These are phyloP conservation scores for Catharus fuscescens DNA, from an alignment of 2,113 vertebrate species.

Conservation along the genomic window DNA sequence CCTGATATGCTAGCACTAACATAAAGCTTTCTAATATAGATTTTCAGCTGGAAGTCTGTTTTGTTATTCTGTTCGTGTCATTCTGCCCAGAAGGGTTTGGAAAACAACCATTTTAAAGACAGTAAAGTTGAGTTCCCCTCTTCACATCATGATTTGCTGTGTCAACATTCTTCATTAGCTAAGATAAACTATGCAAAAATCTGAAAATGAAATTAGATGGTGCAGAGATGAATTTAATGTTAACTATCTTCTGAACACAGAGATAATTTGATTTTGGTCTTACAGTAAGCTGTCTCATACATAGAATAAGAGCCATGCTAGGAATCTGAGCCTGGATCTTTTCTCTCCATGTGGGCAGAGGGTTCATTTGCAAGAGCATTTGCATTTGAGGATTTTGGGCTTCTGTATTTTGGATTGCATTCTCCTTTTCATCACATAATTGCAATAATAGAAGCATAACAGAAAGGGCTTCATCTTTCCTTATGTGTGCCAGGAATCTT, in stretches of 20 bases:
- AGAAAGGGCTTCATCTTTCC: background rate
- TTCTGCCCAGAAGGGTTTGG: background rate
- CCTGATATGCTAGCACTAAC: background rate
- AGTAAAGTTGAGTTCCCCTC: background rate
- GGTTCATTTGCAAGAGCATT: conserved; percentile 12
- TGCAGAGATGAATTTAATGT: background rate
- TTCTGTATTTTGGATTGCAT: background rate
- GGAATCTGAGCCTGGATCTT: background rate
- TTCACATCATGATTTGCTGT: background rate
- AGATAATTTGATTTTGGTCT: conserved; percentile 27
- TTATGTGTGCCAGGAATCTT: background rate
- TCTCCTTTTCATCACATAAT: background rate
- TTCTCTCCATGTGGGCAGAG: background rate
- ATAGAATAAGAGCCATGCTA: background rate
- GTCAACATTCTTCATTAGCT: conserved; percentile 16
- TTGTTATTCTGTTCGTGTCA: background rate
- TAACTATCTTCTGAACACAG: background rate
- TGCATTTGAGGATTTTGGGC: background rate
- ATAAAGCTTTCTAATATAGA: background rate
- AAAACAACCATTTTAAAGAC: conserved; percentile 15
- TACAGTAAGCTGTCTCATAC: background rate
- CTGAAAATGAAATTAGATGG: background rate
- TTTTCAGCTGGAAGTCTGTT: background rate
- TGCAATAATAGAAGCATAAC: background rate
- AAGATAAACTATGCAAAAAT: conserved; percentile 30